Evolutionary conservation across 2,888 invertebrate species (phyloP).

Genomic region (Tigriopus californicus): DNA sequence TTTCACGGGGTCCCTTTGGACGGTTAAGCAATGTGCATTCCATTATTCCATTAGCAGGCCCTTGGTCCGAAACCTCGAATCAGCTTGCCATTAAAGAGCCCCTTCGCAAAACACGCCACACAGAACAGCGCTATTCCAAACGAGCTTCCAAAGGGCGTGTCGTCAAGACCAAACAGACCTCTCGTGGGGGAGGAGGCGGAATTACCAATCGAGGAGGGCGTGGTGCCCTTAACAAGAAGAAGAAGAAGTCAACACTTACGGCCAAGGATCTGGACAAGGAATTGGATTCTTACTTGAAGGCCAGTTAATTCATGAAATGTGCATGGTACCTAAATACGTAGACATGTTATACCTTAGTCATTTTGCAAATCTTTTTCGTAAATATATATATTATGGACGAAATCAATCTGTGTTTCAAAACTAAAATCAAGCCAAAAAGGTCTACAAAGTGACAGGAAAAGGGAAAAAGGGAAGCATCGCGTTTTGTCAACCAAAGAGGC

Average conservation of each 20-base stretch:
- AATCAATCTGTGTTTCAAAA: no score
- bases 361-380: no score
- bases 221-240: constrained; percentile 32
- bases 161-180: constrained; percentile 19
- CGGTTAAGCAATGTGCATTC: constrained; percentile 84
- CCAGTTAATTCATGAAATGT: not conserved
- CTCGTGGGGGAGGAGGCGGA: constrained; percentile 23
- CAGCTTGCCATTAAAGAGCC: constrained; percentile 25
- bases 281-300: constrained; percentile 77
- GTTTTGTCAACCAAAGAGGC: no score
- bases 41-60: constrained; percentile 42
- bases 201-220: constrained; percentile 28
- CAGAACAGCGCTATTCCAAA: constrained; percentile 19
- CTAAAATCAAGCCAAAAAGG: no score
- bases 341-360: no score
- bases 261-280: constrained; percentile 89
- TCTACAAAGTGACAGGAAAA: no score
- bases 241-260: constrained; percentile 48
- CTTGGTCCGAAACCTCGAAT: constrained; percentile 52
- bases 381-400: no score
- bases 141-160: constrained; percentile 17
- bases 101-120: constrained; percentile 23
- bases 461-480: no score
- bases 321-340: no score
- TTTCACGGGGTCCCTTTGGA: constrained; percentile 94